A percentile compares a stretch with the other conserved stretches of the same genome.
Evolutionary conservation across 2,888 invertebrate genomes (phyloP).

Genomic region (Pseudanteris insignis): DNA sequence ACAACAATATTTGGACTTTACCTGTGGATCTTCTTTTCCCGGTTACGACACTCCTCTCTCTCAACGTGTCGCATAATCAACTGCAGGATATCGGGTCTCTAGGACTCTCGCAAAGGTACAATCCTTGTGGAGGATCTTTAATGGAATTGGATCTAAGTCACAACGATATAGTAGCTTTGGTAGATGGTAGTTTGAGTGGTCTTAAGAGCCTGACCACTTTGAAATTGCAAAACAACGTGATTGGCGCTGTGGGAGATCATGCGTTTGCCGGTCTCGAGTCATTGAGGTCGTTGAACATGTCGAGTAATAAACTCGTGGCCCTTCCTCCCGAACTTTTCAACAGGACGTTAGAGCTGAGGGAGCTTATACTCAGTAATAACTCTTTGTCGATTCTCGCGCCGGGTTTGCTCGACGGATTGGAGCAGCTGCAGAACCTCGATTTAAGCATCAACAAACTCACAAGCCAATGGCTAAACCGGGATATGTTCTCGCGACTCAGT

Average conservation of each 20-base stretch:
- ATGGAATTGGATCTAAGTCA: slow-evolving; percentile 78
- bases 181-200: slow-evolving; percentile 77
- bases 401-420: slow-evolving; percentile 77
- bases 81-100: slow-evolving; percentile 81
- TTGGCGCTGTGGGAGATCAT: slow-evolving; percentile 78
- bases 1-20: slow-evolving; percentile 81
- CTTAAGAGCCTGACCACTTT: slow-evolving; percentile 76
- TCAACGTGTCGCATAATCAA: slow-evolving; percentile 81
- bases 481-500: slow-evolving; percentile 79
- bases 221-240: slow-evolving; percentile 79
- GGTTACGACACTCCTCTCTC: slow-evolving; percentile 73
- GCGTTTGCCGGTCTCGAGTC: slow-evolving; percentile 77
- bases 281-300: slow-evolving; percentile 78
- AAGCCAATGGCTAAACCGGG: slow-evolving; percentile 81
- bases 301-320: slow-evolving; percentile 80
- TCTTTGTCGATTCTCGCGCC: slow-evolving; percentile 79
- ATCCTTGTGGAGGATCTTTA: slow-evolving; percentile 75
- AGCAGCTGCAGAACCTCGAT: slow-evolving; percentile 78
- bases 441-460: slow-evolving; percentile 79
- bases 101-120: slow-evolving; percentile 80
- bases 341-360: slow-evolving; percentile 76
- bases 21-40: slow-evolving; percentile 80
- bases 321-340: slow-evolving; percentile 83
- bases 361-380: slow-evolving; percentile 81
- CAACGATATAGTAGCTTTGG: slow-evolving; percentile 77